These are phyloP conservation scores for Gambusia affinis DNA, from an alignment of 2,113 vertebrate species.

Conservation along the genomic window DNA sequence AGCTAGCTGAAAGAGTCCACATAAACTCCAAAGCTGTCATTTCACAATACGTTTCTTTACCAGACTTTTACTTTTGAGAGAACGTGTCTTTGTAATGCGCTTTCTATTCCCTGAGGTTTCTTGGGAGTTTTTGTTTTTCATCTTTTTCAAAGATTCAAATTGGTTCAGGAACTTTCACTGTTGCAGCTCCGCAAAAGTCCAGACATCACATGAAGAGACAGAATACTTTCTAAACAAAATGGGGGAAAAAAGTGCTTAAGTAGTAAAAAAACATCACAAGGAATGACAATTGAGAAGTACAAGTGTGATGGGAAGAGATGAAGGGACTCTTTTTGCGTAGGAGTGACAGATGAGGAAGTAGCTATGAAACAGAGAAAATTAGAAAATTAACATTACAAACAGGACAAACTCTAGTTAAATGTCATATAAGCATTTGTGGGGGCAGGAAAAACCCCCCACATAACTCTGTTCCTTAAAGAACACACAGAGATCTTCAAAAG, in stretches of 20 bases:
- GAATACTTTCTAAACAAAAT: neutral
- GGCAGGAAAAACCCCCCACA: slow-evolving; percentile 1
- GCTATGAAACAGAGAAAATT: slow-evolving; percentile 34
- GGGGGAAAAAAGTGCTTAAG: neutral
- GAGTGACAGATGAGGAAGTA: slow-evolving; percentile 46
- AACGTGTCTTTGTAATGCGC: no score
- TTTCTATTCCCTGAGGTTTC: neutral
- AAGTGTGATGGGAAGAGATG: slow-evolving; percentile 22
- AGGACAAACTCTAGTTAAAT: slow-evolving; percentile 10
- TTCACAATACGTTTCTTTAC: neutral
- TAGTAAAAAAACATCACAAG: slow-evolving; percentile 11
- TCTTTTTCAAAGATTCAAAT: neutral
- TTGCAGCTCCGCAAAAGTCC: neutral
- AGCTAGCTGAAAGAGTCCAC: neutral
- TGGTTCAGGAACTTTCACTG: neutral
- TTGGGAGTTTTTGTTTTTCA: neutral
- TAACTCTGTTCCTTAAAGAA: slow-evolving; percentile 51
- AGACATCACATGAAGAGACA: neutral
- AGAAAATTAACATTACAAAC: slow-evolving; percentile 13
- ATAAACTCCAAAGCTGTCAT: neutral
- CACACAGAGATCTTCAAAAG: slow-evolving; percentile 33
- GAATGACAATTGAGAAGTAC: slow-evolving; percentile 31
- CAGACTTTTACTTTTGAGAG: neutral
- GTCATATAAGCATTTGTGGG: slow-evolving; percentile 31
- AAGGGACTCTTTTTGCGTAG: slow-evolving; percentile 45